Percentiles rank a stretch among this genome's conserved stretches.
Conservation (phyloP, 1,140 invertebrate species). For the Phortica variegata region DNA sequence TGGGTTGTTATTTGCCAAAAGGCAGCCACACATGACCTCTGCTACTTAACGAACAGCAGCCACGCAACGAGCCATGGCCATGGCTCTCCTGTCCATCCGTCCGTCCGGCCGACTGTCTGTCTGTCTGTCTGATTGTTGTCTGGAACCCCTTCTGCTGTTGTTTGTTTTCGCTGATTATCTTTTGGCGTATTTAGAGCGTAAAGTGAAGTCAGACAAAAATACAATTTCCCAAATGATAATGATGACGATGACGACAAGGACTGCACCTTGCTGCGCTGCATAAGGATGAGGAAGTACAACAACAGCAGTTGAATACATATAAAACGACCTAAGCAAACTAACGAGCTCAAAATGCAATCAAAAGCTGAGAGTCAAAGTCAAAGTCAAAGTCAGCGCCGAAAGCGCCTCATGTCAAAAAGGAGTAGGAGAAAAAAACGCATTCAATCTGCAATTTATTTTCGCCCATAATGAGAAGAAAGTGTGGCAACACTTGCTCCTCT, state of each 20-base stretch:
- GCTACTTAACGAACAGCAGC: background rate
- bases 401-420: too few relatives aligned
- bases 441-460: too few relatives aligned
- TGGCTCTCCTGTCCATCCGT: constrained; percentile 5
- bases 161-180: constrained; percentile 56
- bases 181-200: constrained; percentile 57
- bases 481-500: too few relatives aligned
- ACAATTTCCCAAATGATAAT: constrained; percentile 20
- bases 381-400: too few relatives aligned
- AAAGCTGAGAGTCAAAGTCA: too few relatives aligned
- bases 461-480: too few relatives aligned
- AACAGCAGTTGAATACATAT: too few relatives aligned
- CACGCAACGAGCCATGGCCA: constrained; percentile 1
- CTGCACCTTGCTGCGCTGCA: background rate
- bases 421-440: too few relatives aligned
- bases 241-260: constrained; percentile 14
- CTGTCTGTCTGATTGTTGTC: constrained; percentile 2
- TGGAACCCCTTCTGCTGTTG: constrained; percentile 23
- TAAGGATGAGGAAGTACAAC: too few relatives aligned
- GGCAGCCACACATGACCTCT: background rate
- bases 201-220: constrained; percentile 52
- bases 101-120: constrained; percentile 13
- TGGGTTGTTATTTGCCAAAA: too few relatives aligned
- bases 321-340: too few relatives aligned
- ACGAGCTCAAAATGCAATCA: too few relatives aligned